phyloP scores from a whole-genome alignment of 2,797 vertebrate species.

The Champsocephalus esox region DNA sequence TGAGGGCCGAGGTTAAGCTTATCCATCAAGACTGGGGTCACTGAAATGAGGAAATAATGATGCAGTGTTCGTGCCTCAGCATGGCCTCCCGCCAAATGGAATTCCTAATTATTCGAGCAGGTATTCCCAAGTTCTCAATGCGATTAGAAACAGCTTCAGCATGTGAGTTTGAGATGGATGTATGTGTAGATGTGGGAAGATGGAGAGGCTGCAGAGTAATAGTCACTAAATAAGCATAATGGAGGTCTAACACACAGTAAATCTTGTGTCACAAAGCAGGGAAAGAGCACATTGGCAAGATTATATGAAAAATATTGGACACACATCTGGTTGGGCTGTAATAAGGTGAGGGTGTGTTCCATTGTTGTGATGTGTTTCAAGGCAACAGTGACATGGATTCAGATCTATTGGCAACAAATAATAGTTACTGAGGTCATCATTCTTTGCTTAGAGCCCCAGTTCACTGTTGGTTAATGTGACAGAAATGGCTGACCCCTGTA shows the following conservation, averaged over 20 bases:
- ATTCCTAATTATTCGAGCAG: constrained; percentile 49
- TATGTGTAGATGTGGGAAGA: constrained; percentile 24
- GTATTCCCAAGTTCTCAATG: constrained; percentile 44
- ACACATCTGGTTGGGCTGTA: constrained; percentile 53
- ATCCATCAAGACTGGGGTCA: constrained; percentile 28
- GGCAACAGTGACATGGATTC: constrained; percentile 43
- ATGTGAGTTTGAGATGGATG: constrained; percentile 24
- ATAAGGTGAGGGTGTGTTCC: constrained; percentile 35
- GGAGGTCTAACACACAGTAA: constrained; percentile 56
- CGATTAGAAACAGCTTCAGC: constrained; percentile 31
- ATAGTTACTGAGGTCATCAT: constrained; percentile 11
- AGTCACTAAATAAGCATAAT: constrained; percentile 47
- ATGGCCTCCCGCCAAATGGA: constrained; percentile 13
- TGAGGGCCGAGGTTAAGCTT: constrained; percentile 20
- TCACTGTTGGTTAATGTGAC: constrained; percentile 36
- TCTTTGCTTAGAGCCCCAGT: constrained; percentile 10
- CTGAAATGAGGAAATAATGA: constrained; percentile 38
- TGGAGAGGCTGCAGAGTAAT: constrained; percentile 41
- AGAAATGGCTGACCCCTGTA: constrained; percentile 26
- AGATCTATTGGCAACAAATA: constrained; percentile 40
- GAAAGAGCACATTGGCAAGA: constrained; percentile 37
- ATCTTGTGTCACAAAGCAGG: constrained; percentile 48
- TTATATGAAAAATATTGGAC: constrained; percentile 38
- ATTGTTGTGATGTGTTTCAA: constrained; percentile 41
- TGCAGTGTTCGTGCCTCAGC: constrained; percentile 12